Conservation (phyloP, 2,888 invertebrate genomes). For the Latrodectus hesperus region DNA sequence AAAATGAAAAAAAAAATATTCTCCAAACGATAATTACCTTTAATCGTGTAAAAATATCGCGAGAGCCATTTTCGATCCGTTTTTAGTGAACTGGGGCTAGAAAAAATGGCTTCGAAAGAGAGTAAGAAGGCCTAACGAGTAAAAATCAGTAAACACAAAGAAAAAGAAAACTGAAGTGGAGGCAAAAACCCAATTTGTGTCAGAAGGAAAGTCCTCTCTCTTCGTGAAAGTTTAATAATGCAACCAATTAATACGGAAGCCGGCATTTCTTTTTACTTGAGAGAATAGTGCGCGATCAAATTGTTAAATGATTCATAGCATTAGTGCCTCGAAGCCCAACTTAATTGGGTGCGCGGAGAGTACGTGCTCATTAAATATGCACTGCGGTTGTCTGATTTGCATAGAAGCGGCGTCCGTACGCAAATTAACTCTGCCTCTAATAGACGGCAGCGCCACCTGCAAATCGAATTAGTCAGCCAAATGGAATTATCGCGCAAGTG, state of each 20-base stretch:
- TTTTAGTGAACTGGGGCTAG: conserved; percentile 17
- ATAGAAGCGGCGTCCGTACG: conserved; percentile 62
- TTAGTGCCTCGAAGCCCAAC: conserved; percentile 48
- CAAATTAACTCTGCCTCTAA: conserved; percentile 64
- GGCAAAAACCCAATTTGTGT: conserved; percentile 62
- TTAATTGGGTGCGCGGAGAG: conserved; percentile 56
- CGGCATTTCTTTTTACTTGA: conserved; percentile 26
- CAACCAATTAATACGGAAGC: conserved; percentile 61
- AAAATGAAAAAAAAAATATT: conserved; percentile 18
- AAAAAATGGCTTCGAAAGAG: conserved; percentile 15
- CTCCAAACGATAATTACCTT: conserved; percentile 50
- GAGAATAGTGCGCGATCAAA: conserved; percentile 53
- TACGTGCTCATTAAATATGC: conserved; percentile 65
- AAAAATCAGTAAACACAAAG: conserved; percentile 50
- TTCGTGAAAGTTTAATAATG: conserved; percentile 67
- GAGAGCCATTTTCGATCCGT: conserved; percentile 61
- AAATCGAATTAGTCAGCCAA: conserved; percentile 63
- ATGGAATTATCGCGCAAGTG: conserved; percentile 62
- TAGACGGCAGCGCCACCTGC: conserved; percentile 60
- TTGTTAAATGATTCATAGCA: conserved; percentile 68
- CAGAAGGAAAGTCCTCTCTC: conserved; percentile 39
- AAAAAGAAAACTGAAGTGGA: conserved; percentile 10
- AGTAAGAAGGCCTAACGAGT: conserved; percentile 18
- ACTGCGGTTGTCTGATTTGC: conserved; percentile 67
- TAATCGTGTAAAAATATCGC: conserved; percentile 62